A percentile compares a stretch with the other conserved stretches of the same genome.
Evolutionary conservation across 2,888 invertebrate genomes (phyloP).

Genomic region (Venusia cambrica): DNA sequence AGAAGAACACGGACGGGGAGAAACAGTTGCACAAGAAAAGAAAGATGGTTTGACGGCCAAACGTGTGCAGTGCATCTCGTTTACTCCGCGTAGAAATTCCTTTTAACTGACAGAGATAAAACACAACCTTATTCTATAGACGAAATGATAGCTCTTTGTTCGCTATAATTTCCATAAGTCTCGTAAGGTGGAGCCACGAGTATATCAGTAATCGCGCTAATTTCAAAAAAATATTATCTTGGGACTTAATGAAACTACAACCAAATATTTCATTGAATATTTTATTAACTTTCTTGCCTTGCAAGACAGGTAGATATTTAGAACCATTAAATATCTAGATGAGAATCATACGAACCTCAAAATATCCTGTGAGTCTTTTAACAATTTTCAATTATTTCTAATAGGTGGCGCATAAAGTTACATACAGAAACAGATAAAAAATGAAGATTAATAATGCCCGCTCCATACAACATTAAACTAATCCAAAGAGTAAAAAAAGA

Average conservation of each 20-base stretch:
- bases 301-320: too few species aligned
- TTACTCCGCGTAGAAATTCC: slow-evolving; percentile 42
- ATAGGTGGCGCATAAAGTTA: too few species aligned
- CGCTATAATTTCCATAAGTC: slow-evolving; percentile 45
- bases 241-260: slow-evolving; percentile 4
- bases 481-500: too few species aligned
- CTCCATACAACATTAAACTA: too few species aligned
- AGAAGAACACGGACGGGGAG: slow-evolving; percentile 77
- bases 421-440: too few species aligned
- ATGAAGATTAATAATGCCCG: too few species aligned
- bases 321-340: too few species aligned
- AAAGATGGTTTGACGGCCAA: slow-evolving; percentile 79
- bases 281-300: too few species aligned
- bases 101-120: slow-evolving; percentile 60
- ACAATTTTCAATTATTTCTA: too few species aligned
- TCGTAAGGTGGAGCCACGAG: slow-evolving; percentile 53
- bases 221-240: slow-evolving; percentile 7
- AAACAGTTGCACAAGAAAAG: slow-evolving; percentile 81
- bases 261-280: too few species aligned
- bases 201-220: slow-evolving; percentile 17
- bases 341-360: too few species aligned
- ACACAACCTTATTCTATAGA: slow-evolving; percentile 71
- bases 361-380: too few species aligned
- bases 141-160: slow-evolving; percentile 75
- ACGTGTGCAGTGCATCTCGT: slow-evolving; percentile 61